These are phyloP conservation scores for Ciconia stormi DNA, from an alignment of 2,113 vertebrate genomes.

Conservation along the genomic window DNA sequence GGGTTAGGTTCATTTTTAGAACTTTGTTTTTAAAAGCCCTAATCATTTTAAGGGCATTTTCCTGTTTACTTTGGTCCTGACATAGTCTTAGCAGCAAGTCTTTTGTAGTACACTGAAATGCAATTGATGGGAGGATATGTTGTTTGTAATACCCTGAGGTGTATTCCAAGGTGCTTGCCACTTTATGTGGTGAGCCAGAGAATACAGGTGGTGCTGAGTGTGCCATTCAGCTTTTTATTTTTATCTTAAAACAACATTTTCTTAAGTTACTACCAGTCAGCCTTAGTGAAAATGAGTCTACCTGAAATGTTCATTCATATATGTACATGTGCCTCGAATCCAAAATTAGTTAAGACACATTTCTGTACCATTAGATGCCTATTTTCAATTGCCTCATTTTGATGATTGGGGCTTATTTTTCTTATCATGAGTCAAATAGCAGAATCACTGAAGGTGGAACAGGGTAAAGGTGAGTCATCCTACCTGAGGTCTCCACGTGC, in stretches of 20 bases:
- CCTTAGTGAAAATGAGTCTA: background rate
- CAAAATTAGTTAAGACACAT: background rate
- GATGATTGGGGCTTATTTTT: background rate
- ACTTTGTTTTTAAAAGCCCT: background rate
- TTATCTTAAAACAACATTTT: conserved; percentile 21
- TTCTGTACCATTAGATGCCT: background rate
- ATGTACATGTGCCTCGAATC: background rate
- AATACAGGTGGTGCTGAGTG: conserved; percentile 20
- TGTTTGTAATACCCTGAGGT: background rate
- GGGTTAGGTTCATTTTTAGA: background rate
- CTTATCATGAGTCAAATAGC: background rate
- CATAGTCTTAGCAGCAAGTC: background rate
- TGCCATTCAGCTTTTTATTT: conserved; percentile 38
- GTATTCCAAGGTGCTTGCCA: background rate
- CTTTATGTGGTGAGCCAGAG: background rate
- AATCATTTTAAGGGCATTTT: background rate
- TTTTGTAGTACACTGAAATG: background rate
- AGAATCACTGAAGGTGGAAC: conserved; percentile 36
- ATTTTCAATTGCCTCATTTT: background rate
- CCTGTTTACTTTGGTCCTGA: background rate
- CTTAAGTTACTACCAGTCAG: background rate
- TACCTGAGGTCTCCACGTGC: background rate
- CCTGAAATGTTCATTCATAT: background rate
- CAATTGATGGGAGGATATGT: background rate
- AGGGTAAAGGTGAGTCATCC: conserved; percentile 17